A percentile compares a stretch with the other conserved stretches of the same genome.
These are phyloP conservation scores for Gila robusta DNA, from an alignment of 2,797 vertebrate species.

Conservation along the genomic window DNA sequence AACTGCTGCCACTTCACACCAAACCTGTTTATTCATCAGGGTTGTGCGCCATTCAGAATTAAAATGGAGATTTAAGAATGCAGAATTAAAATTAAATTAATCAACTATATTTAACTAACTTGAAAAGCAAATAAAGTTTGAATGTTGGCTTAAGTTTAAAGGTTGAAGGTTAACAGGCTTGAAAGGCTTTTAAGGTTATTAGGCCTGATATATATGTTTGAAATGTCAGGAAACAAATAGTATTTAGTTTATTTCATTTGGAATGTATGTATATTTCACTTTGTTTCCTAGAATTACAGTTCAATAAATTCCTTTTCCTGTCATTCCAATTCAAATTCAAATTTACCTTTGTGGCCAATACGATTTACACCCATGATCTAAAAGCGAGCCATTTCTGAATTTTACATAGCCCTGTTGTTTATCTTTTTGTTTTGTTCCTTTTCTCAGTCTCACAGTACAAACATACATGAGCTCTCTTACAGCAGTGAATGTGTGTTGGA, in stretches of 20 bases:
- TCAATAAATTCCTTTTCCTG: background rate
- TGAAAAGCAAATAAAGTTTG: background rate
- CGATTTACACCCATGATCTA: background rate
- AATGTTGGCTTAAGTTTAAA: background rate
- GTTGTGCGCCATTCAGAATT: background rate
- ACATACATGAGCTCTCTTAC: background rate
- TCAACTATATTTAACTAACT: background rate
- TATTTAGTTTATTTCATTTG: background rate
- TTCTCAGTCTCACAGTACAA: background rate
- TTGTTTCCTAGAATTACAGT: background rate
- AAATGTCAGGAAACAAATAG: background rate
- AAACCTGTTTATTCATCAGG: background rate
- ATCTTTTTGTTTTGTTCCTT: background rate
- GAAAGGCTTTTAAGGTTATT: background rate
- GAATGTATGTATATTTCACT: no score
- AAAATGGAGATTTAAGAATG: no score
- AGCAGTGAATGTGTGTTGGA: background rate
- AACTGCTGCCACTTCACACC: background rate
- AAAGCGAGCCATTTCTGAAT: background rate
- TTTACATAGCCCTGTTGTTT: background rate
- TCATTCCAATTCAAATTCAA: background rate
- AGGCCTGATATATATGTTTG: background rate
- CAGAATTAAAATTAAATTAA: background rate
- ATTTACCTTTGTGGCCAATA: background rate
- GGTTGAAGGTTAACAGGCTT: background rate